These are phyloP conservation scores for Nezara viridula DNA, from an alignment of 2,888 invertebrate genomes.

Conservation along the genomic window DNA sequence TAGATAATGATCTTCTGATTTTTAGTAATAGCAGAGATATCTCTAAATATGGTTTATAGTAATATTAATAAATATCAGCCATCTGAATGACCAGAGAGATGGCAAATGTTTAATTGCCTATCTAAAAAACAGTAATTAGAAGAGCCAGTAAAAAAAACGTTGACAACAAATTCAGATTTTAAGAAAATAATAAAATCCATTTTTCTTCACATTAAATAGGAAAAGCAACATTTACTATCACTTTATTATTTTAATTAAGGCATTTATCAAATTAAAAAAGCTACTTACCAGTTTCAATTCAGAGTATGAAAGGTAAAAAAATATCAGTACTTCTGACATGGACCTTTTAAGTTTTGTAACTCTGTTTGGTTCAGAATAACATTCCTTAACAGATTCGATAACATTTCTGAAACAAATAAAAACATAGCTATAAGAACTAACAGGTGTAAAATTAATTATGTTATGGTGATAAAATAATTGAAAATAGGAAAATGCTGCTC, in stretches of 20 bases:
- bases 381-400: constrained; percentile 68
- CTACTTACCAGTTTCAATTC: constrained; percentile 68
- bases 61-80: neutral
- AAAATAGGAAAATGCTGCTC: neutral
- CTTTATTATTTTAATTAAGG: neutral
- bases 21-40: no score
- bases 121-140: neutral
- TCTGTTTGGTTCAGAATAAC: constrained; percentile 69
- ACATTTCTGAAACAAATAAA: constrained; percentile 68
- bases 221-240: neutral
- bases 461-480: no score
- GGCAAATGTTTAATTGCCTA: neutral
- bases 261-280: neutral
- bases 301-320: constrained; percentile 69
- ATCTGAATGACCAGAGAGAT: neutral
- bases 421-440: neutral
- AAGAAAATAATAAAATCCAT: neutral
- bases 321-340: constrained; percentile 69
- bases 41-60: no score
- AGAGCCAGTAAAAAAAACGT: neutral
- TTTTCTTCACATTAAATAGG: neutral
- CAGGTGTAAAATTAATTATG: no score
- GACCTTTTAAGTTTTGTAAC: constrained; percentile 69
- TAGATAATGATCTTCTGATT: no score
- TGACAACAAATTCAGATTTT: no score